Conservation (phyloP, 2,888 invertebrate genomes). For the Dasypolia templi region DNA sequence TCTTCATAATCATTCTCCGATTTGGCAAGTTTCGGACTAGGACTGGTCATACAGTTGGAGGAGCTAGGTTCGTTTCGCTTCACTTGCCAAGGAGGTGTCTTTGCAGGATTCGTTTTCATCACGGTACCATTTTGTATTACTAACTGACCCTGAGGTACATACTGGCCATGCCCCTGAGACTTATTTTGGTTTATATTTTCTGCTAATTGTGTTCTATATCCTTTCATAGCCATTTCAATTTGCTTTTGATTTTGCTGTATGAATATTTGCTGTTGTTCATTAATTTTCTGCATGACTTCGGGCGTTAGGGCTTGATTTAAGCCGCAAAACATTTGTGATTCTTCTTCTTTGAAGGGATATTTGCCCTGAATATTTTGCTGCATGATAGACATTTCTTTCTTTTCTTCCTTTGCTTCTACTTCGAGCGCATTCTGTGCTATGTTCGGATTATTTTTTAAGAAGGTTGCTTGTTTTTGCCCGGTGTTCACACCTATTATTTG, state of each 20-base stretch:
- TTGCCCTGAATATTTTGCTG: conserved; percentile 73
- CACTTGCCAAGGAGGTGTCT: conserved; percentile 91
- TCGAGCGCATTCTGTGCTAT: conserved; percentile 72
- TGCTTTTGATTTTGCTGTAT: conserved; percentile 90
- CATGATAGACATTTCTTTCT: conserved; percentile 73
- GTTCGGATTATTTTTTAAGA: conserved; percentile 75
- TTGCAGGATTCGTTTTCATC: conserved; percentile 88
- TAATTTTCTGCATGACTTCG: conserved; percentile 90
- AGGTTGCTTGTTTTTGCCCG: conserved; percentile 77
- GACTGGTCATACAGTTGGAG: conserved; percentile 78
- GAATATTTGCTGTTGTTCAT: conserved; percentile 90
- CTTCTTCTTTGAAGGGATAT: conserved; percentile 81
- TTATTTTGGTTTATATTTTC: conserved; percentile 82
- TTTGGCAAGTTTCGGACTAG: conserved; percentile 81
- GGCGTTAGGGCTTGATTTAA: conserved; percentile 87
- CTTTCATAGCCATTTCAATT: conserved; percentile 89
- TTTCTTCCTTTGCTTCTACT: conserved; percentile 79
- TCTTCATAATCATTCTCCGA: conserved; percentile 85
- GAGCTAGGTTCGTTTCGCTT: conserved; percentile 81
- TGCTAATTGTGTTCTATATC: conserved; percentile 82
- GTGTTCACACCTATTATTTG: conserved; percentile 91
- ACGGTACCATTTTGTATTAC: conserved; percentile 88
- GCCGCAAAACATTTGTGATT: conserved; percentile 86
- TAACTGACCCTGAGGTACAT: conserved; percentile 83
- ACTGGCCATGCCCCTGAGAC: conserved; percentile 78